These are phyloP conservation scores for Falco peregrinus DNA, from an alignment of 2,797 vertebrate species.

Conservation along the genomic window DNA sequence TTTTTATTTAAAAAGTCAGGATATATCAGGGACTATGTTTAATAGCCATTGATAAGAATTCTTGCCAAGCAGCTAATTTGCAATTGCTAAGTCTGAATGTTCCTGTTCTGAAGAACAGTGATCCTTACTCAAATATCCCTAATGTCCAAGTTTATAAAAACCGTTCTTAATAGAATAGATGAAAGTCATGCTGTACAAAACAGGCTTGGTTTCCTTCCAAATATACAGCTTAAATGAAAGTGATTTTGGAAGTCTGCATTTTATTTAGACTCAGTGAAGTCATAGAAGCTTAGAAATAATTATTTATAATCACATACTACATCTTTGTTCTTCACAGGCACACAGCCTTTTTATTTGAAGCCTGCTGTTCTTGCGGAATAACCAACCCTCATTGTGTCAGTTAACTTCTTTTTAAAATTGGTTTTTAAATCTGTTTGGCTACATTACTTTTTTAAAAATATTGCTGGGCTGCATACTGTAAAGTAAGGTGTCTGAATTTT, in stretches of 20 bases:
- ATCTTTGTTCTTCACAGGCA: conserved; percentile 32
- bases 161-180: conserved; percentile 9
- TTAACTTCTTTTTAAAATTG: neutral
- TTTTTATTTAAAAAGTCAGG: neutral
- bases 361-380: conserved; percentile 46
- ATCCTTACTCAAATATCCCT: neutral
- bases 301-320: conserved; percentile 47
- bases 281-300: conserved; percentile 53
- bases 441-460: conserved; percentile 7
- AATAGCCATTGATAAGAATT: neutral
- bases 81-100: neutral
- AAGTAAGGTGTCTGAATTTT: conserved; percentile 11
- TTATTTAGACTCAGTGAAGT: conserved; percentile 33
- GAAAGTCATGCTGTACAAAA: conserved; percentile 6
- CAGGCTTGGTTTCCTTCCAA: conserved; percentile 14
- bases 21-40: neutral
- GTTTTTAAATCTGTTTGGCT: conserved; percentile 4
- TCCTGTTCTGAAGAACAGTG: neutral
- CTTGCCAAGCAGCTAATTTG: conserved; percentile 4
- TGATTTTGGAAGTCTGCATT: conserved; percentile 36
- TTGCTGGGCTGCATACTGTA: neutral
- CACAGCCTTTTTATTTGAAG: conserved; percentile 51
- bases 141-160: conserved; percentile 21
- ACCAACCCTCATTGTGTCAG: conserved; percentile 27
- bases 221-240: conserved; percentile 20